A percentile compares a stretch with the other conserved stretches of the same genome.
phyloP scores from a whole-genome alignment of 1,140 invertebrate species.

The Apis dorsata region DNA sequence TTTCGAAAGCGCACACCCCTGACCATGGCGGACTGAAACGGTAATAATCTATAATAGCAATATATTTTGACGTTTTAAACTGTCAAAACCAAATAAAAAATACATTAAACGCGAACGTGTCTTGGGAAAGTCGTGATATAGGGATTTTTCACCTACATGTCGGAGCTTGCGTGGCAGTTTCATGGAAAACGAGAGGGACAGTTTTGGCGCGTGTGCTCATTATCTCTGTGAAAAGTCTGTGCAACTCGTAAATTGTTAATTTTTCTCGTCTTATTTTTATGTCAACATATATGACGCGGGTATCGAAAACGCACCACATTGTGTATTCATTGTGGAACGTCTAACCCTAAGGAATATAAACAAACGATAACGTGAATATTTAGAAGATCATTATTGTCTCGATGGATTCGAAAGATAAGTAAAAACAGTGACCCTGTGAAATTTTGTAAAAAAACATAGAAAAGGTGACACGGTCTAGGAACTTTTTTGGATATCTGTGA shows the following conservation, averaged over 20 bases:
- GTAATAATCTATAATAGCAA: conserved; percentile 26
- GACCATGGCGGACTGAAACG: conserved; percentile 55
- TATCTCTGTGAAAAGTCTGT: not conserved
- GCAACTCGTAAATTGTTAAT: not conserved
- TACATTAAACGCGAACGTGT: not conserved
- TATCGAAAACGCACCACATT: not conserved
- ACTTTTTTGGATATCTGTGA: conserved; percentile 44
- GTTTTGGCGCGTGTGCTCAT: conserved; percentile 71
- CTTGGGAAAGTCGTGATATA: conserved; percentile 22
- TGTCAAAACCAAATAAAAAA: conserved; percentile 28
- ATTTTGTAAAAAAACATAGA: not conserved
- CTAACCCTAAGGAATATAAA: conserved; percentile 15
- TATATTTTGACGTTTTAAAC: conserved; percentile 29
- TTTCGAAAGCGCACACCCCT: conserved; percentile 47
- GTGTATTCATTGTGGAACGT: not conserved
- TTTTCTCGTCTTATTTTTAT: not conserved
- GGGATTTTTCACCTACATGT: conserved; percentile 39
- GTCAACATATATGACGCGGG: not conserved
- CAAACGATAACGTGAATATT: not conserved
- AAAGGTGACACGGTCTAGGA: conserved; percentile 32
- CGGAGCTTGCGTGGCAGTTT: conserved; percentile 50
- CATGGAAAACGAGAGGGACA: conserved; percentile 47
- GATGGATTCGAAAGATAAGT: not conserved
- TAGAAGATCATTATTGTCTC: not conserved
- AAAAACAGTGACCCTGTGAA: not conserved